These are phyloP conservation scores for Eulemur rufifrons DNA, from an alignment of 2,113 vertebrate species.

Conservation along the genomic window DNA sequence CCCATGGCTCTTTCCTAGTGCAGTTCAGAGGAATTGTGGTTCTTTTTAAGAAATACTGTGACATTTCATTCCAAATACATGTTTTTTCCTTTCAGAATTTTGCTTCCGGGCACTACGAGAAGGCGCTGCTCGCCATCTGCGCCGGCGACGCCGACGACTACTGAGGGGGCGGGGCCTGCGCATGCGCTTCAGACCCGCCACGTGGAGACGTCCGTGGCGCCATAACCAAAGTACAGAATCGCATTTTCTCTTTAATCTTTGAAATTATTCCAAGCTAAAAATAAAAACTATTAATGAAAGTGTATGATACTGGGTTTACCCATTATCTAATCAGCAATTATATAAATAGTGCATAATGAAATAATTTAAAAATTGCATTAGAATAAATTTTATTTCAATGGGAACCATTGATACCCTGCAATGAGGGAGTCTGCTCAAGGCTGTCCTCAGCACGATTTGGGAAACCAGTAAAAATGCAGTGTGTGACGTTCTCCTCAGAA, in stretches of 20 bases:
- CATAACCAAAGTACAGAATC: slow-evolving; percentile 23
- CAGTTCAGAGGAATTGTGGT: not conserved
- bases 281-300: slow-evolving; percentile 9
- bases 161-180: slow-evolving; percentile 55
- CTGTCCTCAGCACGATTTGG: not conserved
- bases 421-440: not conserved
- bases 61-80: not conserved
- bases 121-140: slow-evolving; percentile 85
- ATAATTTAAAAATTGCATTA: slow-evolving; percentile 23
- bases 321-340: not conserved
- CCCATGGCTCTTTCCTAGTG: not conserved
- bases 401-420: not conserved
- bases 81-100: slow-evolving; percentile 83
- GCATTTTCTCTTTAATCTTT: slow-evolving; percentile 28
- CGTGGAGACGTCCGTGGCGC: not conserved
- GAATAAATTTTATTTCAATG: not conserved
- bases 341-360: not conserved
- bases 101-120: slow-evolving; percentile 87
- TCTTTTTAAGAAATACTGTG: not conserved
- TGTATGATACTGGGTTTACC: not conserved
- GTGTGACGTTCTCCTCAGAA: not conserved
- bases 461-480: not conserved
- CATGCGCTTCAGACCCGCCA: not conserved
- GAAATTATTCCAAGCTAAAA: slow-evolving; percentile 32
- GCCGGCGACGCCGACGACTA: slow-evolving; percentile 85